phyloP scores from a whole-genome alignment of 2,888 invertebrate species.

The Cheilosia variabilis region DNA sequence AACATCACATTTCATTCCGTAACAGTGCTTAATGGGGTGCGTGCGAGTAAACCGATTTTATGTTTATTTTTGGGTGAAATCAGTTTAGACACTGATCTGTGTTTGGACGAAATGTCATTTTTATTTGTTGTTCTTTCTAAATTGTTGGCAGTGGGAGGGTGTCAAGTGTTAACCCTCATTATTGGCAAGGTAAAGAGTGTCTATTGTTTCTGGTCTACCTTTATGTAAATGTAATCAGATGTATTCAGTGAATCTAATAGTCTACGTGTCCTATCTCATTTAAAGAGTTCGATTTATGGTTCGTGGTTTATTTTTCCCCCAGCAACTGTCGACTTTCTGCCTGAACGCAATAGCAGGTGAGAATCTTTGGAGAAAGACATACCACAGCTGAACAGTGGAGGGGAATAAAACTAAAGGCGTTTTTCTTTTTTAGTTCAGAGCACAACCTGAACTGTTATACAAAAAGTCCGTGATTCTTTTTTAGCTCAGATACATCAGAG shows the following conservation, averaged over 20 bases:
- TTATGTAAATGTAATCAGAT: constrained; percentile 1
- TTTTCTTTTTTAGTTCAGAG: too few relatives aligned
- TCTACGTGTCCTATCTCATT: background rate
- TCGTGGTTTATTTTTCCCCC: too few relatives aligned
- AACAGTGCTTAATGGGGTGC: constrained; percentile 26
- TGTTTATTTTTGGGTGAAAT: constrained; percentile 17
- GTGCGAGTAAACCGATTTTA: background rate
- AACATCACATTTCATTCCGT: constrained; percentile 40
- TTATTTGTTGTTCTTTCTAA: constrained; percentile 22
- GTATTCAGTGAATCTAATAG: constrained; percentile 22
- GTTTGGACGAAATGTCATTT: constrained; percentile 21
- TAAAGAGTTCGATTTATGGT: too few relatives aligned
- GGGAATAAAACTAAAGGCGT: too few relatives aligned
- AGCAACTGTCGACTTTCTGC: too few relatives aligned
- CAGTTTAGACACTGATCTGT: constrained; percentile 26
- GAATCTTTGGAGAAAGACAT: too few relatives aligned
- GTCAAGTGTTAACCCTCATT: background rate
- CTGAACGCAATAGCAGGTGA: too few relatives aligned
- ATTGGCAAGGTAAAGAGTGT: constrained; percentile 23
- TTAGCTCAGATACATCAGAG: too few relatives aligned
- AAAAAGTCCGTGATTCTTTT: too few relatives aligned
- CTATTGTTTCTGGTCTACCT: constrained; percentile 3
- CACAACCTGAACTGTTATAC: too few relatives aligned
- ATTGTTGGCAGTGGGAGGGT: constrained; percentile 13
- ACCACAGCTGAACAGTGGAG: too few relatives aligned